Evolutionary conservation across 1,140 invertebrate genomes (phyloP), one percentile per base, ranked within the genome.

Genomic region (Drosophila elegans): DNA sequence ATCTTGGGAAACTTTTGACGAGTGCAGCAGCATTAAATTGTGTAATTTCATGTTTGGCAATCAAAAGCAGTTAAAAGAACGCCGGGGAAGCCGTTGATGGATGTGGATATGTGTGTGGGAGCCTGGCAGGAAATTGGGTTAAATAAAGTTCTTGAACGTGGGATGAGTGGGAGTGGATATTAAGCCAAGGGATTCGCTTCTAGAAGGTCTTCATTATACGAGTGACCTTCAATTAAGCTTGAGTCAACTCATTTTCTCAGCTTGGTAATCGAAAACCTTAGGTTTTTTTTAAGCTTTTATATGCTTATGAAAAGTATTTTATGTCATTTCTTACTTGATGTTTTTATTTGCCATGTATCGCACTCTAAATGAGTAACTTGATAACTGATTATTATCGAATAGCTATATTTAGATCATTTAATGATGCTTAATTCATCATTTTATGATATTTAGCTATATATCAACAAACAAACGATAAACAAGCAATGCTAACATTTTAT

Each of bases 1-100:
- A 45, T 73, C 54, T 73, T 38, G 45, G 13, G 66, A 48, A 53
- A 66, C 48, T 68, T 13, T 72, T 55, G 34, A 54, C 27, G 51
- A 39, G 29, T 45, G 45, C 46, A 72, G 45, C 46, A 72, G 13
- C 53, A 59, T 52, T 38, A 59, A 73, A 38, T 60, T 72, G 39
- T 44, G 68, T 72, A 73, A 73, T 72, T 73, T 52, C 53, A 51
- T 71, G 52, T 67, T 69, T 46, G 69, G 67, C 21, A 72, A 72
- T 72, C 54, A 44, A 73, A 61, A 48, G 44, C 63, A 53, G 48
- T 68, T 68, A 68, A 66, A 64, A 66, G 46, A 52, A 48, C 44
- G 56, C 38, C 48, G 32, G 60, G 59, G 38, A 52, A 42, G 36
- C 25, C 39, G 46, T 36, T 53, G 53, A 66, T 57, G 62, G 53